Evolutionary conservation across 1,140 invertebrate genomes (phyloP), one percentile per base, ranked within the genome.

Genomic region (Rhagoletis zephyria): DNA sequence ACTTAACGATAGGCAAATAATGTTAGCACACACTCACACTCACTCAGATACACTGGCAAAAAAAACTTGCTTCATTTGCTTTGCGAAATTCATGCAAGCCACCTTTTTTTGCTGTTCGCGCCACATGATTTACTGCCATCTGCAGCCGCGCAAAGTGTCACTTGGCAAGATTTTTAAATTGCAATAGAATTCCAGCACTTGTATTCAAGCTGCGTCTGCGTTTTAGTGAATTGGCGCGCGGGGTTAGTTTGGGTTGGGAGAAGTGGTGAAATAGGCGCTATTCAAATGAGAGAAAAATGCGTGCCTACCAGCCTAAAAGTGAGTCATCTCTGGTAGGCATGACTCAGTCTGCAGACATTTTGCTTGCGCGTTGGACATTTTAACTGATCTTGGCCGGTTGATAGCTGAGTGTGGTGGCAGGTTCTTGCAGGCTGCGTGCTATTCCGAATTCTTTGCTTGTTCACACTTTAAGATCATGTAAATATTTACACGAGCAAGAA

Each of bases 61-160:
- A 30, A 30, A 63, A 63, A 9, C 30, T 56, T 10, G 48, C 16
- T 2, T 19, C 3, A 16, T 40, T 3, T 81, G 48, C 6, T n/a
- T 19, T 81, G 74, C n/a, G 74, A 30, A 81, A 81, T 81, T 56
- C 74, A 81, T 81, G 48, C 1, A 16, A 30, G 14, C 16, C 45
- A 6, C 19, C 74, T 56, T 81, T 81, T 30, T 48, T 56, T 81
- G 74, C 74, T 56, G 19, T 56, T 51, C 74, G 74, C 74, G 7
- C 48, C 74, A 19, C 16, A 81, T 81, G 74, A 81, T 81, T 81
- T 81, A 81, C 74, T 81, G 74, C 74, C 48, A 51, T 81, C 74
- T 81, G 74, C 48, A 19, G 74, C 19, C 16, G 19, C 16, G 19
- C 74, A 56, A 56, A 81, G 6, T 81, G 48, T 81, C 74, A 56